A percentile compares a stretch with the other conserved stretches of the same genome.
These are phyloP conservation scores for Porites rus DNA, from an alignment of 92 coral and sea anemone genomes.

Conservation along the genomic window DNA sequence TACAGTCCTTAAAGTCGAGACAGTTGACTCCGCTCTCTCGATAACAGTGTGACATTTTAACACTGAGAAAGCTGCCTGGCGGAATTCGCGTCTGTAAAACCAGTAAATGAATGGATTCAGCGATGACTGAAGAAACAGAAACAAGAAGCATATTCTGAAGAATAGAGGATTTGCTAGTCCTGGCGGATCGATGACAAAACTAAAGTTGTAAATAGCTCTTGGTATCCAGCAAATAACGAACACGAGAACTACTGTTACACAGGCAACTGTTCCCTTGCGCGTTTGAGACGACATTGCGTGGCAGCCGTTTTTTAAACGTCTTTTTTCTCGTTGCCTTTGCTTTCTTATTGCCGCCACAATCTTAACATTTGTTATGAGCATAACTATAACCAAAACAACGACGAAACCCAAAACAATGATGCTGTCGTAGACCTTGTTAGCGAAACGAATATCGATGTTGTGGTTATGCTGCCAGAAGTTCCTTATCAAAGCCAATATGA, in stretches of 20 bases:
- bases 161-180: constrained; percentile 55
- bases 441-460: constrained; percentile 6
- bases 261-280: constrained; percentile 61
- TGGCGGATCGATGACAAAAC: constrained; percentile 36
- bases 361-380: constrained; percentile 28
- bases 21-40: constrained; percentile 3
- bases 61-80: constrained; percentile 48
- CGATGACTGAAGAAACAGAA: constrained; percentile 70
- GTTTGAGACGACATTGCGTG: not conserved
- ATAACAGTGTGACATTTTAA: constrained; percentile 9
- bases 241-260: constrained; percentile 53
- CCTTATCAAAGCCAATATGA: constrained; percentile 55
- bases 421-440: constrained; percentile 42
- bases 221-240: constrained; percentile 78
- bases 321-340: constrained; percentile 21
- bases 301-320: not conserved
- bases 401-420: constrained; percentile 28
- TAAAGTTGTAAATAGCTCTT: constrained; percentile 56
- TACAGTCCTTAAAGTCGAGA: constrained; percentile 1
- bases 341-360: constrained; percentile 35
- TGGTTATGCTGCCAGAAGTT: constrained; percentile 66
- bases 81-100: constrained; percentile 73
- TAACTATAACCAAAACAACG: constrained; percentile 2
- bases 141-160: constrained; percentile 64
- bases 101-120: constrained; percentile 78